These are phyloP conservation scores for Micronycteris hirsuta DNA, from an alignment of 2,113 vertebrate genomes.

Conservation along the genomic window DNA sequence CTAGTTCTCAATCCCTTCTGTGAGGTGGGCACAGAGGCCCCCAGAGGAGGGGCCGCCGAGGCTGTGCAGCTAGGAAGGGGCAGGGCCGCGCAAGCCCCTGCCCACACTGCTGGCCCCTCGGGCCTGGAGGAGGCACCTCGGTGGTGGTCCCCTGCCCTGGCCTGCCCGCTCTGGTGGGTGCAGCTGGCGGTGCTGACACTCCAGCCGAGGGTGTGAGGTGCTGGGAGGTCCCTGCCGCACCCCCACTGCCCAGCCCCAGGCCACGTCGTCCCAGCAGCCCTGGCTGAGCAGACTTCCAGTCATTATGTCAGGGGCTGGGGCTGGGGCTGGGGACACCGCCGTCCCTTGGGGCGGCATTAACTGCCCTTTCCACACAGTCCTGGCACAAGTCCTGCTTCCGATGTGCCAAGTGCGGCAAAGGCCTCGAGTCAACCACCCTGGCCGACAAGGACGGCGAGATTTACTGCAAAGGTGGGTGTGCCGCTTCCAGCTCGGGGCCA, in stretches of 20 bases:
- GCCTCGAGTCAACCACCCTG: constrained; percentile 94
- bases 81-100: background rate
- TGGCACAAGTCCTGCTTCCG: constrained; percentile 98
- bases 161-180: too few species aligned
- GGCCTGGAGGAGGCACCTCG: background rate
- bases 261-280: background rate
- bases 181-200: background rate
- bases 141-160: accelerated
- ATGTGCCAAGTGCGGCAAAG: constrained; percentile 92
- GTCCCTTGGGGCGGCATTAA: accelerated
- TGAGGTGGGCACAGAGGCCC: background rate
- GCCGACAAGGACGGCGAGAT: constrained; percentile 96
- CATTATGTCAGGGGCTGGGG: background rate
- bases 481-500: accelerated
- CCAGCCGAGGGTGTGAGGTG: background rate
- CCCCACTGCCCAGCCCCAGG: background rate
- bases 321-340: background rate
- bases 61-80: background rate
- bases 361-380: constrained; percentile 79
- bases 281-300: background rate
- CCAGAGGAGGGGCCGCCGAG: accelerated
- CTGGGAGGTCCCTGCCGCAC: background rate
- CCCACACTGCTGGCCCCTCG: background rate
- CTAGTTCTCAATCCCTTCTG: background rate
- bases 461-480: constrained; percentile 92